Evolutionary conservation across 1,140 invertebrate genomes (phyloP).

Genomic region (Calephelis nemesis): DNA sequence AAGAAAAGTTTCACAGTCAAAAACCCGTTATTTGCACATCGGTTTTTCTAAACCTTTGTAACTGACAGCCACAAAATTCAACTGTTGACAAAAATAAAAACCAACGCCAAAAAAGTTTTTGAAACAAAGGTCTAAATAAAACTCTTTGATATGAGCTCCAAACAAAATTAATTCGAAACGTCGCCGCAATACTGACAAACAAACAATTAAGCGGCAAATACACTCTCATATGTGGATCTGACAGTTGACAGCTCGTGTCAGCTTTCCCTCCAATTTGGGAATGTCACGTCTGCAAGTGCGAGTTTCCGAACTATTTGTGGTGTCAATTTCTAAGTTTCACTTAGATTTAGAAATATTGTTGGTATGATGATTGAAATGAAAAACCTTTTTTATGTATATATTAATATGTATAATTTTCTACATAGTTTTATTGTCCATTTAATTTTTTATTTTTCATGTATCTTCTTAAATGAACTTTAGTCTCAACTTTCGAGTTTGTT

Average conservation of each 20-base stretch:
- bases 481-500: no score
- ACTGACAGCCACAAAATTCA: no score
- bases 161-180: conserved; percentile 28
- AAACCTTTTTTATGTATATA: no score
- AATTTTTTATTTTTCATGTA: no score
- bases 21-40: no score
- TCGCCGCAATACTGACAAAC: conserved; percentile 22
- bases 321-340: background rate
- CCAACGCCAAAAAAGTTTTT: no score
- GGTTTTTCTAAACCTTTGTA: no score
- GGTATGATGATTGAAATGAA: no score
- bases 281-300: conserved; percentile 22
- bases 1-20: no score
- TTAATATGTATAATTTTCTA: background rate
- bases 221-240: conserved; percentile 21
- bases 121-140: background rate
- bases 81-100: no score
- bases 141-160: conserved; percentile 9
- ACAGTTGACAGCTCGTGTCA: conserved; percentile 31
- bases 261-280: conserved; percentile 28
- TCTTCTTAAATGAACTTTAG: no score
- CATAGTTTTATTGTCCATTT: background rate
- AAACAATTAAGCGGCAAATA: conserved; percentile 28
- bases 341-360: no score
- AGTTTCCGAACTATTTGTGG: conserved; percentile 2